Evolutionary conservation across 2,888 invertebrate genomes (phyloP), one percentile per base, ranked within the genome.

Genomic region (Arrhopalites spinosus): DNA sequence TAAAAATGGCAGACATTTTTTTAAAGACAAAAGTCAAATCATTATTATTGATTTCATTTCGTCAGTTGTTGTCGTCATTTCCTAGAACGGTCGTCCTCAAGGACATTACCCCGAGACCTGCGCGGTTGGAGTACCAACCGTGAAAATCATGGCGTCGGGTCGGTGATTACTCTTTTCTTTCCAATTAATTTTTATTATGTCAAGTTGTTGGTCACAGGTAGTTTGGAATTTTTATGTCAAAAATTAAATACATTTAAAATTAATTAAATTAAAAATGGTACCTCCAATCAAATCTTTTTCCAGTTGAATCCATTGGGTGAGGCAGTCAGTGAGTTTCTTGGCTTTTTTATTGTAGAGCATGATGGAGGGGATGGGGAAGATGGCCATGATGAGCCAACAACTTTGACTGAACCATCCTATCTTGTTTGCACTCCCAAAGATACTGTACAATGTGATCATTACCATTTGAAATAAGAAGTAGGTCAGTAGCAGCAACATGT

Each of bases 281-380:
- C 82, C 81, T 61, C 82, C 82, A 73, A 82, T 82, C 66, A 82
- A 74, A 73, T 82, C 82, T 71, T 79, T 77, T 71, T 82, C 82
- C 20, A 82, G 77, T 69, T 82, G 82, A 61, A 82, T 72, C 82
- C 82, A 82, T 59, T 81, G 82, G 0, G 82, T 82, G 36, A 82
- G 73, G 25, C 80, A 80, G 68, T 82, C 82, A 27, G 80, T 78
- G 45, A 82, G 71, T 68, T 82, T 82, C 71, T 82, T 80, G 36
- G 75, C 71, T 75, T 82, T 82, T 73, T 79, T 81, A 61, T 78
- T 75, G 77, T 82, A 82, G 43, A 82, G 77, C n/a, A 74, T 75
- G 71, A 82, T 77, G 27, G 76, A 78, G 13, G 82, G 82, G 11
- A 82, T 73, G 0, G 82, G 82, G 68, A 82, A 82, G 8, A 82